These are phyloP conservation scores for Lepus timidus DNA, from an alignment of 2,113 vertebrate genomes.

Conservation along the genomic window DNA sequence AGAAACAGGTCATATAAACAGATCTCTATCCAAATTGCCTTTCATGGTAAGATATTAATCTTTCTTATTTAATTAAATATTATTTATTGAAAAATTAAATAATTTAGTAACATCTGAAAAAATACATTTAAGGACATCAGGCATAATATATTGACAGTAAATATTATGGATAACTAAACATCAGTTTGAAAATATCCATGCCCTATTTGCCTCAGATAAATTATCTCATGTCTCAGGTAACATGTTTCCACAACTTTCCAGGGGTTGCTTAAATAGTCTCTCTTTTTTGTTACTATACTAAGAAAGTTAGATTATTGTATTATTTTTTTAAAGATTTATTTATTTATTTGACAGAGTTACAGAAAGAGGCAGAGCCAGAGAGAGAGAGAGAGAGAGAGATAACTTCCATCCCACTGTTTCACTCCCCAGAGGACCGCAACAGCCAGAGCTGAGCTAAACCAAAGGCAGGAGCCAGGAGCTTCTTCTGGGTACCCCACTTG, in stretches of 20 bases:
- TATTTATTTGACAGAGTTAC: too few species aligned
- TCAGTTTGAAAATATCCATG: conserved; percentile 68
- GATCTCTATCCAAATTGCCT: neutral
- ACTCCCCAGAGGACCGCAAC: too few species aligned
- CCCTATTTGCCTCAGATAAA: conserved; percentile 75
- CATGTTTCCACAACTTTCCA: conserved; percentile 78
- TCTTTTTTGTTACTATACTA: conserved; percentile 7
- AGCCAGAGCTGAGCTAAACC: too few species aligned
- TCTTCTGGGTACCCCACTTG: too few species aligned
- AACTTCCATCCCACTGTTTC: too few species aligned
- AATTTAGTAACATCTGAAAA: neutral
- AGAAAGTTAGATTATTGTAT: conserved; percentile 3
- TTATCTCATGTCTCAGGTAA: conserved; percentile 83
- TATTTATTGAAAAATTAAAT: neutral
- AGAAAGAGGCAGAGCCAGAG: too few species aligned
- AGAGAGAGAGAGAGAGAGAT: too few species aligned
- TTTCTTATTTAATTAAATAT: conserved; percentile 16
- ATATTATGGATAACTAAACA: conserved; percentile 44
- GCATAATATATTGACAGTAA: neutral
- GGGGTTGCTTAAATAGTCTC: neutral
- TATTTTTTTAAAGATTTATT: too few species aligned
- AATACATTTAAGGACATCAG: neutral
- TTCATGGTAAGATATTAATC: neutral
- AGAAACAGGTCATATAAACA: neutral
- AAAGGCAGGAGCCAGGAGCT: too few species aligned